These are phyloP conservation scores for Proteles cristata DNA, from an alignment of 2,113 vertebrate species.

Conservation along the genomic window DNA sequence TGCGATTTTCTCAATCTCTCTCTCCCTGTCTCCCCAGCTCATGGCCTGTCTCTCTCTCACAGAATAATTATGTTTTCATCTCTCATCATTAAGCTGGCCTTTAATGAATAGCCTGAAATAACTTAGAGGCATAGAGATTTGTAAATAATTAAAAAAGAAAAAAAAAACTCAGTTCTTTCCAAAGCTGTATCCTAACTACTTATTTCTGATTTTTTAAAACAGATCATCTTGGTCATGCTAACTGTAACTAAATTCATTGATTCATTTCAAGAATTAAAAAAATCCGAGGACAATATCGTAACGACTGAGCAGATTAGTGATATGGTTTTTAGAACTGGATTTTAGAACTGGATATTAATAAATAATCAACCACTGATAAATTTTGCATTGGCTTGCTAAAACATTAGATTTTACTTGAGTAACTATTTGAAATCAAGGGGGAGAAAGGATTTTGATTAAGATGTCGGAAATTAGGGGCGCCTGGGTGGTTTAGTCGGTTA, in stretches of 20 bases:
- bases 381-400: background rate
- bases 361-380: background rate
- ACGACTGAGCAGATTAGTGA: background rate
- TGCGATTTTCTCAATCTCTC: too few relatives aligned
- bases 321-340: background rate
- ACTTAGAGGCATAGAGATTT: background rate
- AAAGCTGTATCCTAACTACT: background rate
- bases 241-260: background rate
- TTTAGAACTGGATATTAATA: background rate
- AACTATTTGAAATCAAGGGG: background rate
- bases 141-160: slow-evolving; percentile 26
- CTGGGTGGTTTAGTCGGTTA: too few relatives aligned
- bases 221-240: background rate
- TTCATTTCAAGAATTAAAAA: background rate
- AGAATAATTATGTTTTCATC: background rate
- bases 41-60: too few relatives aligned
- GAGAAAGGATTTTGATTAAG: background rate
- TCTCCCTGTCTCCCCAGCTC: too few relatives aligned
- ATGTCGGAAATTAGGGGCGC: background rate
- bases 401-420: background rate
- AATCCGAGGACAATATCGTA: background rate
- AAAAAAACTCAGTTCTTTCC: background rate
- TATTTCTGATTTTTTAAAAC: background rate
- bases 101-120: background rate
- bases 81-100: background rate